These are phyloP conservation scores for Otus sunia DNA, from an alignment of 2,113 vertebrate genomes.

Conservation along the genomic window DNA sequence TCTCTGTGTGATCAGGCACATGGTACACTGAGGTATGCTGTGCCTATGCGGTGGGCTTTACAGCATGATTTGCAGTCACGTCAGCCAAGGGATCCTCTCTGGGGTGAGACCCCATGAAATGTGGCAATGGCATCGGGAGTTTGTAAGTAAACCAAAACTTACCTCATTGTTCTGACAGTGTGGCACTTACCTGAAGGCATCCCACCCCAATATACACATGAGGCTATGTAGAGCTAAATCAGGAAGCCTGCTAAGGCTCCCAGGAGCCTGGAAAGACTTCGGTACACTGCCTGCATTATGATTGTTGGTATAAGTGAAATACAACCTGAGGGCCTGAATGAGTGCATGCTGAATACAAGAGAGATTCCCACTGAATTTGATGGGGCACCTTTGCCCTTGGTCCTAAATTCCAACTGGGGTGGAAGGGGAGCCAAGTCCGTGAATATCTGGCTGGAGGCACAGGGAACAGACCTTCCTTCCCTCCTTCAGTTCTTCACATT, in stretches of 20 bases:
- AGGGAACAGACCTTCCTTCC: not conserved
- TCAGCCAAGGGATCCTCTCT: not conserved
- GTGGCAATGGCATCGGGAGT: not conserved
- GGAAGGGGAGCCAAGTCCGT: not conserved
- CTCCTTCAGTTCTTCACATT: not conserved
- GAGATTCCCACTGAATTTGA: not conserved
- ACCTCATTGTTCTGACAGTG: not conserved
- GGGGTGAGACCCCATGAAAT: rapidly evolving
- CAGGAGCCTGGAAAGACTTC: not conserved
- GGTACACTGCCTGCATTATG: not conserved
- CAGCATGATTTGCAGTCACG: not conserved
- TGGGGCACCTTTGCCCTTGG: rapidly evolving
- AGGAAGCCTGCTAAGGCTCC: not conserved
- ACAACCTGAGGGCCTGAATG: not conserved
- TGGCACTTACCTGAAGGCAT: not conserved
- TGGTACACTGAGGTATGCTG: rapidly evolving
- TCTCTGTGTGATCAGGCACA: not conserved
- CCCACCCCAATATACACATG: rapidly evolving
- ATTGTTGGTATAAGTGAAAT: not conserved
- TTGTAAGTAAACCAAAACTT: not conserved
- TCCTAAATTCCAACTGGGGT: not conserved
- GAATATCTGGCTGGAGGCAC: not conserved
- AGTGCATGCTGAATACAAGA: not conserved
- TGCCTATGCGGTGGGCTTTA: not conserved
- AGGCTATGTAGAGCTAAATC: not conserved